Evolutionary conservation across 1,140 invertebrate species (phyloP), one percentile per base, ranked within the genome.

Genomic region (Glossosoma conforme): DNA sequence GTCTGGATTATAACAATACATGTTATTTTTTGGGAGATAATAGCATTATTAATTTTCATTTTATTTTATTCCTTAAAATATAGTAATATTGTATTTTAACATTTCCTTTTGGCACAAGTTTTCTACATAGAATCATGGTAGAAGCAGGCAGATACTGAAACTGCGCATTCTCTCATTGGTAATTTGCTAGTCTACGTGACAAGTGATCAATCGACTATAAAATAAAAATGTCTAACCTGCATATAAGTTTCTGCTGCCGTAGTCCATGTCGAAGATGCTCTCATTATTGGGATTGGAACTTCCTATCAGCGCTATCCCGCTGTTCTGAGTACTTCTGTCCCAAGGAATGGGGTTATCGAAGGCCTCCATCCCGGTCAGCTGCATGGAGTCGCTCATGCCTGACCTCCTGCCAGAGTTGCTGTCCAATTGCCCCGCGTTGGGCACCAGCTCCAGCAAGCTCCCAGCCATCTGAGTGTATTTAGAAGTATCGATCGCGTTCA

Each of bases 231-330:
- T 25, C 43, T 3, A n/a, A 57, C 55, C 50, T 43, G 37, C 21
- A 35, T 52, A 57, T 22, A 52, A 37, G 28, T 49, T 52, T 17
- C 44, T 43, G 8, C 48, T 14, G 21, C 36, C 44, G n/a, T 57
- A 57, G 3, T 33, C 32, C 40, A 49, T 35, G 41, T 57, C 55
- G 25, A 49, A 57, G 44, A 52, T 49, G 44, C 43, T 46, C 18
- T 47, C 45, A 24, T 15, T 49, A 21, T 37, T 30, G 11, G 25
- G 14, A 8, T 49, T 57, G 35, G 35, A 36, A 14, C 5, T 8
- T 11, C 40, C 41, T 14, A 44, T 24, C 6, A 44, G 21, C 5
- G 19, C 36, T 17, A 40, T 52, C n/a, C 24, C n/a, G 30, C 44
- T 30, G 4, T 35, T 46, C 8, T 51, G 48, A 10, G 18, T 41